phyloP scores from a whole-genome alignment of 2,797 vertebrate species.

The Remorina albescens region DNA sequence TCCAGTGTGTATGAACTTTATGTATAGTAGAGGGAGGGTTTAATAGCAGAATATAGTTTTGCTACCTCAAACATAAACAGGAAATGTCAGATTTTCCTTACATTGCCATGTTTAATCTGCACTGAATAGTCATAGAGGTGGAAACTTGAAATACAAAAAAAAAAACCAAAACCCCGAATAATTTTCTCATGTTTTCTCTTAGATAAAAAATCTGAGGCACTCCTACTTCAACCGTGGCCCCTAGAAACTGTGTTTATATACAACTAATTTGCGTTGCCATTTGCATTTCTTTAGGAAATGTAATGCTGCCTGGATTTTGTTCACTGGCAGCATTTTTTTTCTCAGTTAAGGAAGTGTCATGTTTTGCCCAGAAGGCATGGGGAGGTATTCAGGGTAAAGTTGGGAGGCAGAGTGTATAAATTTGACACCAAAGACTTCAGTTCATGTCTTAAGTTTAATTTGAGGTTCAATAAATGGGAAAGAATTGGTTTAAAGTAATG shows the following conservation, averaged over 20 bases:
- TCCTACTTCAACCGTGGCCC: not conserved
- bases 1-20: slow-evolving; percentile 10
- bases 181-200: not conserved
- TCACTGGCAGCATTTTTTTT: slow-evolving; percentile 2
- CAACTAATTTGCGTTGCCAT: slow-evolving; percentile 7
- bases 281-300: slow-evolving; percentile 9
- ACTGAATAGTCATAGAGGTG: not conserved
- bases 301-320: slow-evolving; percentile 14
- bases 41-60: slow-evolving; percentile 17
- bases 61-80: slow-evolving; percentile 1
- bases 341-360: not conserved
- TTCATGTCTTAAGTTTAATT: not conserved
- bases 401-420: not conserved
- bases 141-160: not conserved
- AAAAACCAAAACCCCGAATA: not conserved
- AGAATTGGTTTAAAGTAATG: not conserved
- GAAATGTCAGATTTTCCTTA: slow-evolving; percentile 1
- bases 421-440: not conserved
- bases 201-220: not conserved
- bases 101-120: not conserved
- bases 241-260: slow-evolving; percentile 1
- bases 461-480: slow-evolving; percentile 1
- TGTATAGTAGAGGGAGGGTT: not conserved
- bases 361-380: not conserved
- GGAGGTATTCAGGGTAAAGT: not conserved